Percentiles rank a stretch among this genome's conserved stretches.
Conservation (phyloP, 2,113 vertebrate species). For the Sisor rabdophorus region DNA sequence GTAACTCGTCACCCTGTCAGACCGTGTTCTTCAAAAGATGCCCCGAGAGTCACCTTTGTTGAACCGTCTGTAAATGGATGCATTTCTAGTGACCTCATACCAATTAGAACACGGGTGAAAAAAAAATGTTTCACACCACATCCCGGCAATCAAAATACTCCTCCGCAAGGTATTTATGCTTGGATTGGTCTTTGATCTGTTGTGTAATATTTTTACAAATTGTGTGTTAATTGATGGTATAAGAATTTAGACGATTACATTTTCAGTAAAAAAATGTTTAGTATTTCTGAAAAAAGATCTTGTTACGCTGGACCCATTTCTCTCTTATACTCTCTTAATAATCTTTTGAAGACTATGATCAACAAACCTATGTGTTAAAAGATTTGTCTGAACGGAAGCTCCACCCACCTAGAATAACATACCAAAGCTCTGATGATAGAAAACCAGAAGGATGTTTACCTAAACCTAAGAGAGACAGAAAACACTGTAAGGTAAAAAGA, state of each 20-base stretch:
- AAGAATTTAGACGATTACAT: not conserved
- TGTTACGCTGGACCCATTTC: not conserved
- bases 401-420: conserved; percentile 58
- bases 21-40: conserved; percentile 26
- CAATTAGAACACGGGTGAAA: conserved; percentile 39
- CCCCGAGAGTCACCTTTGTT: conserved; percentile 59
- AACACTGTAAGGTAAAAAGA: conserved; percentile 7
- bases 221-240: not conserved
- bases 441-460: conserved; percentile 32
- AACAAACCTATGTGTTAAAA: not conserved
- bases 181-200: not conserved
- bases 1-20: not conserved
- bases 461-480: conserved; percentile 1
- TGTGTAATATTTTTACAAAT: not conserved
- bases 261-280: not conserved
- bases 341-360: not conserved
- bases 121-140: conserved; percentile 58
- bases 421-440: conserved; percentile 49
- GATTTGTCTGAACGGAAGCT: conserved; percentile 47
- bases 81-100: conserved; percentile 47
- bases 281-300: too few species aligned
- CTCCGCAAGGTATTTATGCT: conserved; percentile 2
- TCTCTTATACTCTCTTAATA: not conserved
- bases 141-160: conserved; percentile 55
- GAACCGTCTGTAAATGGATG: conserved; percentile 49